Evolutionary conservation across 1,140 invertebrate species (phyloP).

Genomic region (Neodiprion lecontei): DNA sequence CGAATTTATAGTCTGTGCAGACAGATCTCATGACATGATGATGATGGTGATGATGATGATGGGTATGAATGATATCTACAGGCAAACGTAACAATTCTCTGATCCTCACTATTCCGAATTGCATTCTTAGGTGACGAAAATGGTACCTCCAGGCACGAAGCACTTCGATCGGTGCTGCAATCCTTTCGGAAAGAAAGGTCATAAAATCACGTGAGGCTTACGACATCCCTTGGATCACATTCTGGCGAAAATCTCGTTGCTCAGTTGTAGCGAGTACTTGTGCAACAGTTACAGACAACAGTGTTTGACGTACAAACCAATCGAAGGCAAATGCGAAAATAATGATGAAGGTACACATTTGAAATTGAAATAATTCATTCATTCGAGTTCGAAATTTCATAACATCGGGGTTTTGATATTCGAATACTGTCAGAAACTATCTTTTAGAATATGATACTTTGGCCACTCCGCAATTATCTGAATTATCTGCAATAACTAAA

Average conservation of each 20-base stretch:
- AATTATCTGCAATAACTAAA: not conserved
- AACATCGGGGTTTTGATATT: not conserved
- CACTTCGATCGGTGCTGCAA: slow-evolving; percentile 2
- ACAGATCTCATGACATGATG: not conserved
- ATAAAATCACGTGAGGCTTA: slow-evolving; percentile 2
- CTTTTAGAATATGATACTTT: not conserved
- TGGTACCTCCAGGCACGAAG: not conserved
- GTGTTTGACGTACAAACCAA: not conserved
- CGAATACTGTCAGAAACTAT: not conserved
- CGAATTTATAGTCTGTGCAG: not conserved
- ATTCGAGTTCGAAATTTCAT: slow-evolving; percentile 1
- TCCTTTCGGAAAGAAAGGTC: slow-evolving; percentile 2
- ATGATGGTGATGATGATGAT: not conserved
- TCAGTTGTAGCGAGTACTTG: not conserved
- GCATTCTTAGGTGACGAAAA: not conserved
- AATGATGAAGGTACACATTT: not conserved
- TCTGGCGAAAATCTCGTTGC: not conserved
- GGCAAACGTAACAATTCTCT: not conserved
- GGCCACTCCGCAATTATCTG: not conserved
- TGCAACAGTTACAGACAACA: not conserved
- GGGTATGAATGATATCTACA: not conserved
- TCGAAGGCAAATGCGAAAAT: not conserved
- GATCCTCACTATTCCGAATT: not conserved
- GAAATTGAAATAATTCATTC: not conserved
- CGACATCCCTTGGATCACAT: not conserved